These are phyloP conservation scores for Ichneumoninae sp. DNA, from an alignment of 2,888 invertebrate genomes.

Conservation along the genomic window DNA sequence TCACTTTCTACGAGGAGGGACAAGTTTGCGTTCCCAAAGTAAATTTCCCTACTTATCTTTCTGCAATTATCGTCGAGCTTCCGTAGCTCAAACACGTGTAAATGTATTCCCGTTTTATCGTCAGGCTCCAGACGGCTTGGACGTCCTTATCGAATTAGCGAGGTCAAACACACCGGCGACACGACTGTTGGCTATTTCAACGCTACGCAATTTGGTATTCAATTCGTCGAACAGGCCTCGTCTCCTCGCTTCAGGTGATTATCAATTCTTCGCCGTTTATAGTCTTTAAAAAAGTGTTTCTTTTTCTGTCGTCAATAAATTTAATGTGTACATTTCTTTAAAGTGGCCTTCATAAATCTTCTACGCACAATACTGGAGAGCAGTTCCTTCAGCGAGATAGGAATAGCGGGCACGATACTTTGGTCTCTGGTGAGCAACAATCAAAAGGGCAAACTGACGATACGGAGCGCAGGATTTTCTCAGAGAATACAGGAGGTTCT, in stretches of 20 bases:
- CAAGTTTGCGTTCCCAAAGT: constrained; percentile 85
- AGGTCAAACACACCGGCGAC: constrained; percentile 75
- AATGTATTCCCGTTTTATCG: neutral
- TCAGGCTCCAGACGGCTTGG: constrained; percentile 81
- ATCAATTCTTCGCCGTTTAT: constrained; percentile 16
- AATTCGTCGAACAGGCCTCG: constrained; percentile 85
- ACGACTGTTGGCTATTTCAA: constrained; percentile 84
- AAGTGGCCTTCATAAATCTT: constrained; percentile 85
- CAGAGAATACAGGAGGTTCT: constrained; percentile 84
- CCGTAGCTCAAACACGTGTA: neutral
- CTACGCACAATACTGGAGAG: constrained; percentile 84
- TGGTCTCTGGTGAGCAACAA: constrained; percentile 90
- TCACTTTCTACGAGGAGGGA: constrained; percentile 86
- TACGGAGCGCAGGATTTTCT: constrained; percentile 85
- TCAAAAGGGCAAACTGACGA: constrained; percentile 88
- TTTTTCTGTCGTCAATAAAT: neutral
- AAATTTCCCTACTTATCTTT: constrained; percentile 40
- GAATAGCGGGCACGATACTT: constrained; percentile 85
- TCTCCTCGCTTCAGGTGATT: constrained; percentile 84
- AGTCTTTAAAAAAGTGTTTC: neutral
- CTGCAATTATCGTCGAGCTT: neutral
- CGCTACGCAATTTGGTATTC: constrained; percentile 86
- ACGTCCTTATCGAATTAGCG: constrained; percentile 80
- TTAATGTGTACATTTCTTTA: neutral
- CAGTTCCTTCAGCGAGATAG: constrained; percentile 84